Base-by-base conservation (phyloP, 2,113 vertebrate species). In the Festucalex cinctus region DNA sequence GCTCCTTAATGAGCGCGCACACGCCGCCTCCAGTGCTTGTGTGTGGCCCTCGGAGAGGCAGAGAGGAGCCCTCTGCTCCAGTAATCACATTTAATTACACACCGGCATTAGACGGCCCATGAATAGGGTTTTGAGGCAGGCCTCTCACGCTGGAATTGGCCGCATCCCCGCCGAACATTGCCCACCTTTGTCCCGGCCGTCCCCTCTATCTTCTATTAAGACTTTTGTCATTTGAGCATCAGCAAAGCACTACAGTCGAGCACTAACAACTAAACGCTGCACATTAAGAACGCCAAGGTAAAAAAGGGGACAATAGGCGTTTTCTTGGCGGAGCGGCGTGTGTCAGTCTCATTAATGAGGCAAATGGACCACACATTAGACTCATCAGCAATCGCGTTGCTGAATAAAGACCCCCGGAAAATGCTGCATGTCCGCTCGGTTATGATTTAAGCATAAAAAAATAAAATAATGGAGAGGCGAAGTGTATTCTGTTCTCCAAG, bases 51-150 rank as follows among this genome's bases (percentile, higher is more conserved):
- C 76, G 66, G 84, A 88, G 89, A 83, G 80, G 68, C 39, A 83
- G 85, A 86, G 82, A 80, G 83, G 49, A 86, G 78, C 85, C 87
- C 85, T 86, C 88, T 90, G 88, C 88, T 90, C 87, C 91, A 88
- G 88, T 93, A 92, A 92, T 93, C 91, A 92, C 91, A 90, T 92
- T 93, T 93, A 93, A 92, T 93, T 92, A 93, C 89, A 85, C 70
- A 78, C 53, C 86, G 80, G 89, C 89, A 90, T 91, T 91, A 92
- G 89, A 89, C 82, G 72, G 83, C 83, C 85, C 70, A 88, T 92
- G 92, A 92, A 93, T 91, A 71, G 88, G 87, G 85, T 88, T 91
- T 91, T 90, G 90, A 91, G 88, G 81, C 88, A 87, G 80, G 88
- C 90, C 88, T 90, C 88, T 88, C 84, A 82, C 83, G 78, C 82